Base-by-base conservation (phyloP, 1,140 invertebrate genomes). In the Achatina immaculata region DNA sequence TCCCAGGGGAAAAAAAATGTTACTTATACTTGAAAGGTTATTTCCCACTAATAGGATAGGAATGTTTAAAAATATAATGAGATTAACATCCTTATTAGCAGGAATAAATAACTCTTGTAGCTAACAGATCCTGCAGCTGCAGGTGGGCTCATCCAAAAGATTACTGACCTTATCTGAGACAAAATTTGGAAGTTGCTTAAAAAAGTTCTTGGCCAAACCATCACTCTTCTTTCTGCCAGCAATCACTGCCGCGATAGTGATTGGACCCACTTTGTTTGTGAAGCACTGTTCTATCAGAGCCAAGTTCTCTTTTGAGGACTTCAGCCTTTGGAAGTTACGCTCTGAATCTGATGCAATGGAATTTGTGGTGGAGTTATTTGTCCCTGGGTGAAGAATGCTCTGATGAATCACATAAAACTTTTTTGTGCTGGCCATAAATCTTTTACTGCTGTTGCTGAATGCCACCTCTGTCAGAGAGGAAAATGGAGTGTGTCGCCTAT, bases 261-360 rank as follows among this genome's bases (percentile, higher is more conserved):
- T 65, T 19, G 84, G 80, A 19, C 77, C 79, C 19, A 89, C 81
- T 69, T 88, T 87, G n/a, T 81, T 86, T 43, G 83, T 83, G 58
- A 88, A 87, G 40, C 87, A 88, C 55, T 86, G 76, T 74, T 89
- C 87, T 11, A 85, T 84, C 65, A 89, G 65, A 24, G 51, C 66
- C 21, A 80, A 28, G 24, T 82, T 83, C 58, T 87, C 86, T 34
- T 62, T 68, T 0, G 75, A 76, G 19, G 71, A 21, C 21, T 65
- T 77, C 16, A 77, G 66, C 14, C 51, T 65, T 1, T 43, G 19
- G 40, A 58, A 55, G 31, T 28, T 62, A 11, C n/a, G 48, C 34
- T 76, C 74, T 28, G 36, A 11, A 1, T 36, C 34, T 65, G 58
- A n/a, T 7, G 7, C 0, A 7, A 51, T n/a, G 2, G 40, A 6